Evolutionary conservation across 2,797 vertebrate species (phyloP).

Genomic region (Peromyscus nudipes): DNA sequence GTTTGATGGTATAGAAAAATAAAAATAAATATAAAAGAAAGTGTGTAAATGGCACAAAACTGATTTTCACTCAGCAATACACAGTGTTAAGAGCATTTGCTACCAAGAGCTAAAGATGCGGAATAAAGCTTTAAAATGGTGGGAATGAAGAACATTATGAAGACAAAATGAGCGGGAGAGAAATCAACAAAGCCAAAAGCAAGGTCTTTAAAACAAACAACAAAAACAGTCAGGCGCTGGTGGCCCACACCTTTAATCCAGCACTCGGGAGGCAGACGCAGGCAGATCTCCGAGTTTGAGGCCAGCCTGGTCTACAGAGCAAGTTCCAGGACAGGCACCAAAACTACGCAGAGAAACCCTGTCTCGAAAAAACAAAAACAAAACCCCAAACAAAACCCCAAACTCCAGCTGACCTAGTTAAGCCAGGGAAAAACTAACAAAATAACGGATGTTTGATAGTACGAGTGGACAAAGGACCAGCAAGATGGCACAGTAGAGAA

Average conservation of each 20-base stretch:
- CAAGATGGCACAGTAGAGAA: neutral
- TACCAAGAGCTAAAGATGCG: slow-evolving; percentile 29
- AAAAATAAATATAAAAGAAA: neutral
- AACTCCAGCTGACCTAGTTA: neutral
- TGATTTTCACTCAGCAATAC: slow-evolving; percentile 26
- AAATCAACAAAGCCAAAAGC: slow-evolving; percentile 11
- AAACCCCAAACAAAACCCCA: neutral
- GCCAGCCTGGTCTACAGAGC: too few species aligned
- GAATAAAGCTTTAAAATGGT: neutral
- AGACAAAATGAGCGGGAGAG: neutral
- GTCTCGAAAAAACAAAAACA: neutral
- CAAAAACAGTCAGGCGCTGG: too few species aligned
- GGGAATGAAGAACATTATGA: too few species aligned
- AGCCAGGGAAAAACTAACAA: neutral
- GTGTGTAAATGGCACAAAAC: neutral
- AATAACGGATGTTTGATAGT: neutral
- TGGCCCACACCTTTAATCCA: too few species aligned
- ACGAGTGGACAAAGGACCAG: neutral
- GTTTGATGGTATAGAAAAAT: neutral
- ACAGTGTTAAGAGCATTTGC: neutral
- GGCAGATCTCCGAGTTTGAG: too few species aligned
- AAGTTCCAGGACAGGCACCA: too few species aligned
- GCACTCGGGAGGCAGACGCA: too few species aligned
- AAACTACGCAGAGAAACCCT: too few species aligned
- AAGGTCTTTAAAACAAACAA: neutral